Conservation (phyloP, 2,888 invertebrate genomes). For the Platycheirus albimanus region DNA sequence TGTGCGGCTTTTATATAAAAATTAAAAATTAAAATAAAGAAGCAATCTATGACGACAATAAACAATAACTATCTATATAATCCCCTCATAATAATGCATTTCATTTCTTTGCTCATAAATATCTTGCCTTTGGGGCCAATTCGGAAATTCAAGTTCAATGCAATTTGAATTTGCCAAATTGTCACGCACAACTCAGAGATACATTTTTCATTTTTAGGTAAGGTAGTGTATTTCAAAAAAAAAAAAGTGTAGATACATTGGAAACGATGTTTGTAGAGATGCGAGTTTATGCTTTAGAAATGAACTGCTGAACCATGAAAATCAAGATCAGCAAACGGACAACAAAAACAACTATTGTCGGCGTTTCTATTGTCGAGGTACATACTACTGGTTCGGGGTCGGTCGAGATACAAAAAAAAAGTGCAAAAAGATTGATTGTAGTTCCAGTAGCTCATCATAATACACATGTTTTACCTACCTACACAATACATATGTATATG, state of each 20-base stretch:
- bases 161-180: slow-evolving; percentile 58
- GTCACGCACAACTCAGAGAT: slow-evolving; percentile 37
- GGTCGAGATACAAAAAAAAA: not conserved
- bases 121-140: slow-evolving; percentile 28
- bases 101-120: slow-evolving; percentile 13
- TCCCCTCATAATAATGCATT: not conserved
- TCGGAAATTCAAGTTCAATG: slow-evolving; percentile 66
- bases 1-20: too few relatives aligned
- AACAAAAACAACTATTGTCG: slow-evolving; percentile 8
- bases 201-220: not conserved
- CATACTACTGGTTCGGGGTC: slow-evolving; percentile 13
- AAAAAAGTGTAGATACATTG: not conserved
- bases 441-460: slow-evolving; percentile 5
- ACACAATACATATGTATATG: not conserved
- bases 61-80: slow-evolving; percentile 21
- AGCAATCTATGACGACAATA: slow-evolving; percentile 11
- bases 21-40: too few relatives aligned
- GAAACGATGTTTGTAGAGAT: not conserved
- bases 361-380: slow-evolving; percentile 12
- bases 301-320: slow-evolving; percentile 69
- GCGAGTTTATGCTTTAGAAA: slow-evolving; percentile 10
- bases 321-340: slow-evolving; percentile 59
- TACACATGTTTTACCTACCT: too few relatives aligned
- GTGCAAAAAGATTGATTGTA: not conserved
- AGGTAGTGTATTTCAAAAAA: not conserved